phyloP scores from a whole-genome alignment of 1,140 invertebrate genomes.

The Bombus picipes region DNA sequence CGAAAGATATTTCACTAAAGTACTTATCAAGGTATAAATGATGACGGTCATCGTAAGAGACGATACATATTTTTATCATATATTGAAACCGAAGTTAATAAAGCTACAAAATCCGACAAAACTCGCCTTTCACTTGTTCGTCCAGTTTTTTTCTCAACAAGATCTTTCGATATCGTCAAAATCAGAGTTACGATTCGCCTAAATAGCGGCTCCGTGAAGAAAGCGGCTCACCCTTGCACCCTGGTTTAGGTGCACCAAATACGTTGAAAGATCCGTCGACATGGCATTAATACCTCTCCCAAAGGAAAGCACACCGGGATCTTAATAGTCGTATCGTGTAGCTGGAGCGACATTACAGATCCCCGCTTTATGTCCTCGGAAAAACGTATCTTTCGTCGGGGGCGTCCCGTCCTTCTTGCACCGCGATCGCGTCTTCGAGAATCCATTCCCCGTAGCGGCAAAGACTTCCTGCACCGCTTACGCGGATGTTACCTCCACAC shows the following conservation, averaged over 20 bases:
- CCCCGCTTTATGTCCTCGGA: constrained; percentile 29
- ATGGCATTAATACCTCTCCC: not conserved
- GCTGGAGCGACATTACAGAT: constrained; percentile 14
- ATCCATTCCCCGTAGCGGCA: constrained; percentile 58
- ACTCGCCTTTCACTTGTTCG: not conserved
- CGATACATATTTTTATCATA: too few species aligned
- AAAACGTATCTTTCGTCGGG: constrained; percentile 48
- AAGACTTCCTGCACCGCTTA: constrained; percentile 59
- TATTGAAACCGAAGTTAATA: too few species aligned
- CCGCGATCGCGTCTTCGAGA: constrained; percentile 72
- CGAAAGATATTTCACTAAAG: too few species aligned
- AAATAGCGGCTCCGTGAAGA: not conserved
- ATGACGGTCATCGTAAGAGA: too few species aligned
- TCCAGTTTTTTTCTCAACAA: not conserved
- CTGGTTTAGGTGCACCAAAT: not conserved
- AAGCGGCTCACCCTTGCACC: not conserved
- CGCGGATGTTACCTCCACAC: constrained; percentile 26
- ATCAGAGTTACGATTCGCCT: not conserved
- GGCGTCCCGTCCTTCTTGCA: constrained; percentile 3
- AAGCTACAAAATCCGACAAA: not conserved
- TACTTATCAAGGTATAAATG: too few species aligned
- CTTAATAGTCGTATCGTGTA: constrained; percentile 36
- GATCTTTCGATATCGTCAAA: not conserved
- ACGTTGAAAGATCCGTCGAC: constrained; percentile 20
- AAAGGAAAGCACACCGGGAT: not conserved